phyloP scores from a whole-genome alignment of 2,888 invertebrate genomes.

The Cyclophora punctaria region DNA sequence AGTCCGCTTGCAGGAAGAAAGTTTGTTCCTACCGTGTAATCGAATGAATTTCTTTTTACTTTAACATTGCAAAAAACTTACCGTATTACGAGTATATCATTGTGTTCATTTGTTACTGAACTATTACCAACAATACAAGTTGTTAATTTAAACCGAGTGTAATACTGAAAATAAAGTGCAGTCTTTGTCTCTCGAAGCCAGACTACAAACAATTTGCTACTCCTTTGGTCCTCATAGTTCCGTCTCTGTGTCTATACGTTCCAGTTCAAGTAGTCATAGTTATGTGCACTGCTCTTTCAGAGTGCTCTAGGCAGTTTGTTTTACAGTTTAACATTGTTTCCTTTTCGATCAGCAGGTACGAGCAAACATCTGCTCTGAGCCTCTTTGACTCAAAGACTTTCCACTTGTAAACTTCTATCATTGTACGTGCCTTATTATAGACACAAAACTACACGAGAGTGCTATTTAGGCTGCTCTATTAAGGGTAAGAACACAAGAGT shows the following conservation, averaged over 20 bases:
- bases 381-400: slow-evolving; percentile 28
- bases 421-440: slow-evolving; percentile 28
- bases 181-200: neutral
- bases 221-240: slow-evolving; percentile 19
- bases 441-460: too few relatives aligned
- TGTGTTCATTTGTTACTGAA: too few relatives aligned
- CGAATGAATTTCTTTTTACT: slow-evolving; percentile 24
- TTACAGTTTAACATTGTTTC: slow-evolving; percentile 65
- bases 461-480: too few relatives aligned
- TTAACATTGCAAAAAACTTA: too few relatives aligned
- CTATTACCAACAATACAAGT: too few relatives aligned
- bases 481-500: too few relatives aligned
- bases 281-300: slow-evolving; percentile 29
- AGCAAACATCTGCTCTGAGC: slow-evolving; percentile 50
- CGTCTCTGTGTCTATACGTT: slow-evolving; percentile 24
- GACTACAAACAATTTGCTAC: slow-evolving; percentile 12
- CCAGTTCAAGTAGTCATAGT: slow-evolving; percentile 30
- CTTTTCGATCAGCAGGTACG: slow-evolving; percentile 52
- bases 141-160: too few relatives aligned
- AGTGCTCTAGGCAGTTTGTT: slow-evolving; percentile 54
- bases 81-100: too few relatives aligned
- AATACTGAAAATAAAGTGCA: neutral
- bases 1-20: slow-evolving; percentile 36
- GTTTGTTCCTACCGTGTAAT: slow-evolving; percentile 42
- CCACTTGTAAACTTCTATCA: slow-evolving; percentile 29